Conservation (phyloP, 2,888 invertebrate species). For the Rotaria magnacalcarata region DNA sequence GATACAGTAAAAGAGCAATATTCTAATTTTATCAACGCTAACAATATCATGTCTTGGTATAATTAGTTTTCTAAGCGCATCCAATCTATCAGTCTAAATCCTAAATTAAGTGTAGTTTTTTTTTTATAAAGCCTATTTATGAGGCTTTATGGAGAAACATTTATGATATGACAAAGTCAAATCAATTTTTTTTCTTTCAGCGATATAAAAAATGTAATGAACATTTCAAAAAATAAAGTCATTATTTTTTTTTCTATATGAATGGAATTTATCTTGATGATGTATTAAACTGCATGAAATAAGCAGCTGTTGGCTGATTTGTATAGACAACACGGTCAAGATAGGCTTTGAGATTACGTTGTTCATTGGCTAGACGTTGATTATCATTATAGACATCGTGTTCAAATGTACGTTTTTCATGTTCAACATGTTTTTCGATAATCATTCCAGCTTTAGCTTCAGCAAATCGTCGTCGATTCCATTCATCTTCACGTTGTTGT, state of each 20-base stretch:
- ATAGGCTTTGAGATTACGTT: conserved; percentile 71
- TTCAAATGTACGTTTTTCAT: conserved; percentile 66
- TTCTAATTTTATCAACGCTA: no score
- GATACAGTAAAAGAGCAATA: no score
- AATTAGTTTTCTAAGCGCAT: no score
- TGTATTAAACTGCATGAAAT: conserved; percentile 80
- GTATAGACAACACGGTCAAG: conserved; percentile 72
- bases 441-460: conserved; percentile 69
- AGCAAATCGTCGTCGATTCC: conserved; percentile 67
- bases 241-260: neutral
- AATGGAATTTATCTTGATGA: conserved; percentile 68
- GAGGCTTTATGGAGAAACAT: no score
- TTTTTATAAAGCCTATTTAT: no score
- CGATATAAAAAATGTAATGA: neutral
- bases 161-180: no score
- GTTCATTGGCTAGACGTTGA: conserved; percentile 70
- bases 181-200: no score
- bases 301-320: conserved; percentile 74
- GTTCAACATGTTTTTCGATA: conserved; percentile 67
- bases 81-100: no score
- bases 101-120: no score
- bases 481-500: conserved; percentile 67
- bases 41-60: no score
- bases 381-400: conserved; percentile 70
- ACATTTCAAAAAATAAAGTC: neutral